phyloP scores from a whole-genome alignment of 37 sponge, comb jelly and placozoan genomes.

The Haliclona indistincta region DNA sequence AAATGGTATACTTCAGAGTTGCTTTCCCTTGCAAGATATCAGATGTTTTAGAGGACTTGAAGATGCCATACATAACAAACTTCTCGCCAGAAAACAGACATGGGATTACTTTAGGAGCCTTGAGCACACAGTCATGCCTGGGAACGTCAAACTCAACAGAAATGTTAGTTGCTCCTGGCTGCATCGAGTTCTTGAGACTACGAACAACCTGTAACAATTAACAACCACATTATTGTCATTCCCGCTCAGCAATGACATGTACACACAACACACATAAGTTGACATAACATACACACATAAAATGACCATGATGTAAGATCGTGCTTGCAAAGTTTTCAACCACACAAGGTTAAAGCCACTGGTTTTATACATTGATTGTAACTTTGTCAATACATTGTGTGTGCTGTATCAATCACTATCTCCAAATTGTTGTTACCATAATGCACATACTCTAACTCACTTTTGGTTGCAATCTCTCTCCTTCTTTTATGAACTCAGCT shows the following conservation, averaged over 20 bases:
- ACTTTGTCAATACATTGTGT: too few relatives aligned
- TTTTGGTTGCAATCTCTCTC: conserved; percentile 48
- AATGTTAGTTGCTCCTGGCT: conserved; percentile 22
- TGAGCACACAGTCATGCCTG: not conserved
- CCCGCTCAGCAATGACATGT: too few relatives aligned
- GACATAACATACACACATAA: too few relatives aligned
- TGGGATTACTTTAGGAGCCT: conserved; percentile 44
- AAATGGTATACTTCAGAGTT: conserved; percentile 2
- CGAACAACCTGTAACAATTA: conserved; percentile 30
- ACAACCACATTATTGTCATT: too few relatives aligned
- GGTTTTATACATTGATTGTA: too few relatives aligned
- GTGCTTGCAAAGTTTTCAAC: too few relatives aligned
- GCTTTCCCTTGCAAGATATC: not conserved
- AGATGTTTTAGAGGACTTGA: conserved; percentile 10
- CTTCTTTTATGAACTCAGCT: conserved; percentile 51
- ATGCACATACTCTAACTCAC: too few relatives aligned
- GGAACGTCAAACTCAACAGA: not conserved
- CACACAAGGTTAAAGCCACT: too few relatives aligned
- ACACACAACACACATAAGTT: too few relatives aligned
- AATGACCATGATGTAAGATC: too few relatives aligned
- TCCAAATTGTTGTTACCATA: too few relatives aligned
- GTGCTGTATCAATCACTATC: too few relatives aligned
- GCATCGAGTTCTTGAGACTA: conserved; percentile 27
- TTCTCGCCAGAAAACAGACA: conserved; percentile 68
- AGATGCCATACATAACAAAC: conserved; percentile 59